Evolutionary conservation across 2,888 invertebrate species (phyloP).

Genomic region (Biston betularia): DNA sequence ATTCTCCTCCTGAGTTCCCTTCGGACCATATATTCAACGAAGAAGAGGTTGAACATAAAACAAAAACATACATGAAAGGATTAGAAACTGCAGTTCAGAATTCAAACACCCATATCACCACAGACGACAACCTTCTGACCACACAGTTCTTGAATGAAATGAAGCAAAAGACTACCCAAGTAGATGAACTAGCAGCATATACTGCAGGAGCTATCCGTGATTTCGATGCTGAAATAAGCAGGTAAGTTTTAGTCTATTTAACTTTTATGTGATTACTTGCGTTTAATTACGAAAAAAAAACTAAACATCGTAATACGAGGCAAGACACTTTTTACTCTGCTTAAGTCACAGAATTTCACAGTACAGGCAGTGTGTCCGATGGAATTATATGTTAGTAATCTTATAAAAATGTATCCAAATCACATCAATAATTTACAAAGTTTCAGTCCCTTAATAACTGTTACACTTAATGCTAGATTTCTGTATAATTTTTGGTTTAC

Average conservation of each 20-base stretch:
- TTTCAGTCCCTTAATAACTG: too few relatives aligned
- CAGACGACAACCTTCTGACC: constrained; percentile 68
- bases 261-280: not conserved
- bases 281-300: too few relatives aligned
- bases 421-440: too few relatives aligned
- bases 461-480: too few relatives aligned
- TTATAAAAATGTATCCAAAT: too few relatives aligned
- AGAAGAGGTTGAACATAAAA: constrained; percentile 57
- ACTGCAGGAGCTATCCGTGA: constrained; percentile 68
- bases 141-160: constrained; percentile 69
- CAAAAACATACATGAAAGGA: constrained; percentile 66
- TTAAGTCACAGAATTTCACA: too few relatives aligned
- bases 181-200: constrained; percentile 70
- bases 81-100: constrained; percentile 64
- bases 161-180: constrained; percentile 63
- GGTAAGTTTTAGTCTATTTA: constrained; percentile 52
- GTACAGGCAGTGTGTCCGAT: too few relatives aligned
- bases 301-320: too few relatives aligned
- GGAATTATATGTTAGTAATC: too few relatives aligned
- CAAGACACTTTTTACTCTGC: too few relatives aligned
- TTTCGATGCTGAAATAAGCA: constrained; percentile 67
- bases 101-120: constrained; percentile 61
- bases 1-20: constrained; percentile 55
- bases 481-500: too few relatives aligned
- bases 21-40: not conserved